A percentile compares a stretch with the other conserved stretches of the same genome.
These are phyloP conservation scores for Papilio demoleus DNA, from an alignment of 2,888 invertebrate species.

Conservation along the genomic window DNA sequence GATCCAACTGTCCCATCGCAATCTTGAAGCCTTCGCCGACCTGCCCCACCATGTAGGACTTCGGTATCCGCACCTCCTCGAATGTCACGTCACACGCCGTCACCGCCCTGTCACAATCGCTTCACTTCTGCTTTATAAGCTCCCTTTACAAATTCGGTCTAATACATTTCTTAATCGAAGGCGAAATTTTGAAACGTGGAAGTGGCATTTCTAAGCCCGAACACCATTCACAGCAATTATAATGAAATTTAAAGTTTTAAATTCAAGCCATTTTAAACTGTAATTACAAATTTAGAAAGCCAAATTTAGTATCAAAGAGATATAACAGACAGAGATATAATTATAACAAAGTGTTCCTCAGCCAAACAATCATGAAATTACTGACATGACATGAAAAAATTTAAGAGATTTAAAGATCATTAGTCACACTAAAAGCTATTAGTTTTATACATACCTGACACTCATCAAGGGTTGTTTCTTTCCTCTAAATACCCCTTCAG, in stretches of 20 bases:
- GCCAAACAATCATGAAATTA: too few species aligned
- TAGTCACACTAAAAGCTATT: background rate
- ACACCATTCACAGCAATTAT: background rate
- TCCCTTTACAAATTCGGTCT: constrained; percentile 48
- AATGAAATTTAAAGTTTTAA: too few species aligned
- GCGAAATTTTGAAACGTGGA: constrained; percentile 38
- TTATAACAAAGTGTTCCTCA: too few species aligned
- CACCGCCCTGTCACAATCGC: constrained; percentile 80
- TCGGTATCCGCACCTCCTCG: constrained; percentile 86
- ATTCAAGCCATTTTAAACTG: too few species aligned
- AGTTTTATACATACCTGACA: constrained; percentile 75
- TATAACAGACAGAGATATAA: too few species aligned
- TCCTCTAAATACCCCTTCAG: constrained; percentile 85
- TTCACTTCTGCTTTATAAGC: constrained; percentile 63
- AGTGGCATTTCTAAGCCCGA: background rate
- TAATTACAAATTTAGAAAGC: too few species aligned
- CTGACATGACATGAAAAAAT: too few species aligned
- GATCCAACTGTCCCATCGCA: constrained; percentile 88
- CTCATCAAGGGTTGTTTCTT: constrained; percentile 89
- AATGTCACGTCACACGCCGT: constrained; percentile 88
- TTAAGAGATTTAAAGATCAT: constrained; percentile 12
- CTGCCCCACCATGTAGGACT: constrained; percentile 77
- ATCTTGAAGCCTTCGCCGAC: constrained; percentile 87
- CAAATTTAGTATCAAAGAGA: too few species aligned
- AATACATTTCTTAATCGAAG: constrained; percentile 11